Evolutionary conservation across 2,113 vertebrate species (phyloP).

Genomic region (Castor canadensis): DNA sequence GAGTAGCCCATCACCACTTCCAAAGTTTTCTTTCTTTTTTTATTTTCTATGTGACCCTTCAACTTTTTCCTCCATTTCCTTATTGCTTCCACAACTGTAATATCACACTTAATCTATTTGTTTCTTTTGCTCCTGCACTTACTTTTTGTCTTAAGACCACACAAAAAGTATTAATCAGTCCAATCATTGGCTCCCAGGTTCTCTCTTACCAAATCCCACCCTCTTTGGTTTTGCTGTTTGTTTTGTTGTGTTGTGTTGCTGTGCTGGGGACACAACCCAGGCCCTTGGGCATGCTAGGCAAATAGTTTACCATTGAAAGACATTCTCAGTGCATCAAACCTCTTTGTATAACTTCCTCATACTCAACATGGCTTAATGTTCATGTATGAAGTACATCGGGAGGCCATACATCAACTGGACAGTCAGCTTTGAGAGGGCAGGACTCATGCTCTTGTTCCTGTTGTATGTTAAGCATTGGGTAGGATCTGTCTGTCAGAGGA

Average conservation of each 20-base stretch:
- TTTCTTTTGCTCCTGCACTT: not conserved
- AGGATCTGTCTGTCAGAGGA: not conserved
- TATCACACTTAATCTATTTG: not conserved
- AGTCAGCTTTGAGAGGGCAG: not conserved
- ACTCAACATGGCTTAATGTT: not conserved
- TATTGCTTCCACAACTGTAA: not conserved
- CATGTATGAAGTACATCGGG: not conserved
- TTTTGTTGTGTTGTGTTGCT: no score
- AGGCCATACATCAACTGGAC: not conserved
- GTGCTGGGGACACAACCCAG: no score
- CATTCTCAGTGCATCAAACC: no score
- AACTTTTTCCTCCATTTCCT: not conserved
- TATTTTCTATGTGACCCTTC: not conserved
- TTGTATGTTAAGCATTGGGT: not conserved
- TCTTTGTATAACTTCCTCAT: not conserved
- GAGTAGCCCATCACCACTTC: not conserved
- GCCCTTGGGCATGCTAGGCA: no score
- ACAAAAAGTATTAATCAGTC: not conserved
- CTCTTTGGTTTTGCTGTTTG: not conserved
- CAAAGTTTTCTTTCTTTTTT: not conserved
- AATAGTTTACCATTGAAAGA: no score
- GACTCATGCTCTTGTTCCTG: not conserved
- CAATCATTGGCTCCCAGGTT: not conserved
- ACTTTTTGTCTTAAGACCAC: not conserved
- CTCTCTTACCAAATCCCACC: not conserved